A percentile compares a stretch with the other conserved stretches of the same genome.
These are phyloP conservation scores for Zaprionus nigranus DNA, from an alignment of 1,140 invertebrate species.

Conservation along the genomic window DNA sequence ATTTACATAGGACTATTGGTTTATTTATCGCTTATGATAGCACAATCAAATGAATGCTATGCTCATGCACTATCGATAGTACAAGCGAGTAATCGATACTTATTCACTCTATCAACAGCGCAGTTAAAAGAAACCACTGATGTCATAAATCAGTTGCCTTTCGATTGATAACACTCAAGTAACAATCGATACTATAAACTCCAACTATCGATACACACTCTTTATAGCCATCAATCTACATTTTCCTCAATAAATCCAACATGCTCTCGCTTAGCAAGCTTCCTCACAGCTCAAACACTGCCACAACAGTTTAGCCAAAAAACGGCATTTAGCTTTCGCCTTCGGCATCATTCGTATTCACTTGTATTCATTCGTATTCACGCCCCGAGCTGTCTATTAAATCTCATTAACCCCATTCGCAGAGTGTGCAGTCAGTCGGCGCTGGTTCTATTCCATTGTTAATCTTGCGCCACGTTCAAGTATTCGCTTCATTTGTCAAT, in stretches of 20 bases:
- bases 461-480: constrained; percentile 50
- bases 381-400: constrained; percentile 15
- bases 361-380: background rate
- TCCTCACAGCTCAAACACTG: background rate
- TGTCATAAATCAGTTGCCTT: too few relatives aligned
- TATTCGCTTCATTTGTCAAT: constrained; percentile 69
- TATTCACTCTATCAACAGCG: background rate
- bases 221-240: background rate
- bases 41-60: too few relatives aligned
- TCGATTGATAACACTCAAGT: background rate
- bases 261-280: background rate
- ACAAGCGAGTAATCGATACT: background rate
- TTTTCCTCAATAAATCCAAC: background rate
- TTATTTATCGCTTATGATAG: too few relatives aligned
- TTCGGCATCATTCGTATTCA: too few relatives aligned
- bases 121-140: too few relatives aligned
- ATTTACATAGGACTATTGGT: too few relatives aligned
- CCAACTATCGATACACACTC: background rate
- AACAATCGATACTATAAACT: background rate
- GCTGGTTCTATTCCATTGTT: constrained; percentile 51
- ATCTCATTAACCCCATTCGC: constrained; percentile 46
- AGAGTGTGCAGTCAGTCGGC: background rate
- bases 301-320: background rate
- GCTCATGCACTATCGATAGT: background rate
- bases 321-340: background rate